phyloP scores from a whole-genome alignment of 2,888 invertebrate species.

The Chloroclystis v-ata region DNA sequence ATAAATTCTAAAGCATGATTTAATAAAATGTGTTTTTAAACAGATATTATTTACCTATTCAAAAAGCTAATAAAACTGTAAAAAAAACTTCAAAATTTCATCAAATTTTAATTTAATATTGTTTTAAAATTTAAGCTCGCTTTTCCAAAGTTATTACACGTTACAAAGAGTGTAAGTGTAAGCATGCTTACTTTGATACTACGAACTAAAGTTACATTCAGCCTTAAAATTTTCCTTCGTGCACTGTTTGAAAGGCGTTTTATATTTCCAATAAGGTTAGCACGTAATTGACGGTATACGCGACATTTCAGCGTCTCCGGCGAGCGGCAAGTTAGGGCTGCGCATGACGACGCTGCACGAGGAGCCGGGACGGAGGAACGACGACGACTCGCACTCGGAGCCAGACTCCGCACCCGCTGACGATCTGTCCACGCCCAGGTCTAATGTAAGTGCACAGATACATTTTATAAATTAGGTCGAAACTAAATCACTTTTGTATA shows the following conservation, averaged over 20 bases:
- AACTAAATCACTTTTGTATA: too few species aligned
- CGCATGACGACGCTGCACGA: slow-evolving; percentile 96
- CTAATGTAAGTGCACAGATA: slow-evolving; percentile 46
- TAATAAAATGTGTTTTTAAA: not conserved
- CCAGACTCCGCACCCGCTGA: slow-evolving; percentile 65
- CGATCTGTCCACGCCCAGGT: slow-evolving; percentile 59
- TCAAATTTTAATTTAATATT: too few species aligned
- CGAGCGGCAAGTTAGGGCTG: slow-evolving; percentile 88
- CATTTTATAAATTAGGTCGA: not conserved
- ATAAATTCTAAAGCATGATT: slow-evolving; percentile 19
- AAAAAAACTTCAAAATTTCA: too few species aligned
- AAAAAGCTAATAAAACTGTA: too few species aligned
- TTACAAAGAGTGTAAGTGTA: too few species aligned
- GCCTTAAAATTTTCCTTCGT: not conserved
- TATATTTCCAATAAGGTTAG: not conserved
- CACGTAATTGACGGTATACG: not conserved
- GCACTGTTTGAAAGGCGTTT: slow-evolving; percentile 1
- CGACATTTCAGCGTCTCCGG: slow-evolving; percentile 84
- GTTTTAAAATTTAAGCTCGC: not conserved
- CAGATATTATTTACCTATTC: not conserved
- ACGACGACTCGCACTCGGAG: slow-evolving; percentile 73
- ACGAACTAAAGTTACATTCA: not conserved
- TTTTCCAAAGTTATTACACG: too few species aligned
- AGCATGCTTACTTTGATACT: not conserved
- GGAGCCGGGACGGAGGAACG: slow-evolving; percentile 80